Percentiles rank a stretch among this genome's conserved stretches.
Conservation (phyloP, 2,888 invertebrate genomes). For the Sabatieria punctata region DNA sequence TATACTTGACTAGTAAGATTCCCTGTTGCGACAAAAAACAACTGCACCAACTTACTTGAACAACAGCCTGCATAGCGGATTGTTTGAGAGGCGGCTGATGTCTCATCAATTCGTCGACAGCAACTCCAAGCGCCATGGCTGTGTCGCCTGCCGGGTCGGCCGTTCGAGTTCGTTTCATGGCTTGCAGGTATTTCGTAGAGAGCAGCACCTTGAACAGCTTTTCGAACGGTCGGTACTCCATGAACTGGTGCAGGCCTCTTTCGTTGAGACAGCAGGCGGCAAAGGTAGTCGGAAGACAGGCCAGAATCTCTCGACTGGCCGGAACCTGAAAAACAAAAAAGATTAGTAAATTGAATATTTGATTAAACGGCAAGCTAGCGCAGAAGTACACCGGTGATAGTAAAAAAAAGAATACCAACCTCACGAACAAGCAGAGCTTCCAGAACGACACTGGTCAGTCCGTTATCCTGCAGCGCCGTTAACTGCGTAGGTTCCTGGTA, state of each 20-base stretch:
- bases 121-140: constrained; percentile 62
- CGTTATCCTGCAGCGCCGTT: constrained; percentile 65
- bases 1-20: too few relatives aligned
- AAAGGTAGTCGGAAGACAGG: constrained; percentile 70
- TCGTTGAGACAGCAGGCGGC: constrained; percentile 66
- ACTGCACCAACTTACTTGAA: constrained; percentile 42
- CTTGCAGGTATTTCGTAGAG: constrained; percentile 62
- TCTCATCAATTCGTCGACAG: constrained; percentile 73
- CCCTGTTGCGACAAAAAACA: too few relatives aligned
- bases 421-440: constrained; percentile 49
- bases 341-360: neutral
- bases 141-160: constrained; percentile 54
- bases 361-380: neutral
- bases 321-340: constrained; percentile 35
- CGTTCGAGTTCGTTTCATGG: constrained; percentile 61
- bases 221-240: constrained; percentile 60
- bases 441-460: constrained; percentile 63
- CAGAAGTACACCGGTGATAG: neutral
- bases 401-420: neutral
- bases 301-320: constrained; percentile 44
- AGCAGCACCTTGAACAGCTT: constrained; percentile 58
- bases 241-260: constrained; percentile 58
- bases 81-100: constrained; percentile 64
- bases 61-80: constrained; percentile 60
- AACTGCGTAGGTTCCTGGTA: constrained; percentile 59